Evolutionary conservation across 2,113 vertebrate species (phyloP).

Genomic region (Cervus canadensis): DNA sequence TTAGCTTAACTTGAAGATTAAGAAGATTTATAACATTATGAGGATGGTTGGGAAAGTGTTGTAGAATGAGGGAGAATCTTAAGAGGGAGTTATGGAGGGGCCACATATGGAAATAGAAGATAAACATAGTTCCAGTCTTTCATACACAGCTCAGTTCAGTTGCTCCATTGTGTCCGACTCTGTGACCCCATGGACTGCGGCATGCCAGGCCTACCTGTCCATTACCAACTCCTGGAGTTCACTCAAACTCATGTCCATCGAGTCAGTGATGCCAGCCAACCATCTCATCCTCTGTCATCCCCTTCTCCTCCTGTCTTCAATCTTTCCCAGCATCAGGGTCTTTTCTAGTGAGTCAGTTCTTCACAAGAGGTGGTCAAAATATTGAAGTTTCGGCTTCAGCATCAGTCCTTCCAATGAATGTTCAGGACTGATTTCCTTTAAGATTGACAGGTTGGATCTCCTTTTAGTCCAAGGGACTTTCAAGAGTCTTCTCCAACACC

Average conservation of each 20-base stretch:
- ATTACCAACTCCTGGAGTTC: not conserved
- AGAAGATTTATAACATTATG: not conserved
- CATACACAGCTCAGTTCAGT: not conserved
- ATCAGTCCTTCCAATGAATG: not conserved
- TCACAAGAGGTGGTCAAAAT: not conserved
- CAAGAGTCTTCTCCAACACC: not conserved
- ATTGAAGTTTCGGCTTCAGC: not conserved
- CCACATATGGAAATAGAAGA: not conserved
- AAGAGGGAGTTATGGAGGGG: not conserved
- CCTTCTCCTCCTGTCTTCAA: not conserved
- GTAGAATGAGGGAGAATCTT: not conserved
- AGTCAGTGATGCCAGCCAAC: not conserved
- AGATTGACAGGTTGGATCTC: not conserved
- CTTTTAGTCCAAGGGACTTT: not conserved
- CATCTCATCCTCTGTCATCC: not conserved
- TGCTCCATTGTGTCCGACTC: not conserved
- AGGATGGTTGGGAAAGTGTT: not conserved
- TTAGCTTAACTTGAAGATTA: not conserved
- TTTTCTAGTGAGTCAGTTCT: not conserved
- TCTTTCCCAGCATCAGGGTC: not conserved
- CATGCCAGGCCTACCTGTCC: not conserved
- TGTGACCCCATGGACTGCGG: fast-evolving
- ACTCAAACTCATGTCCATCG: not conserved
- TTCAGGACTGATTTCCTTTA: not conserved
- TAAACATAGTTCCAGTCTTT: not conserved